Percentiles rank a stretch among this genome's conserved stretches.
Conservation (phyloP, 2,888 invertebrate species). For the Lymantria dispar region DNA sequence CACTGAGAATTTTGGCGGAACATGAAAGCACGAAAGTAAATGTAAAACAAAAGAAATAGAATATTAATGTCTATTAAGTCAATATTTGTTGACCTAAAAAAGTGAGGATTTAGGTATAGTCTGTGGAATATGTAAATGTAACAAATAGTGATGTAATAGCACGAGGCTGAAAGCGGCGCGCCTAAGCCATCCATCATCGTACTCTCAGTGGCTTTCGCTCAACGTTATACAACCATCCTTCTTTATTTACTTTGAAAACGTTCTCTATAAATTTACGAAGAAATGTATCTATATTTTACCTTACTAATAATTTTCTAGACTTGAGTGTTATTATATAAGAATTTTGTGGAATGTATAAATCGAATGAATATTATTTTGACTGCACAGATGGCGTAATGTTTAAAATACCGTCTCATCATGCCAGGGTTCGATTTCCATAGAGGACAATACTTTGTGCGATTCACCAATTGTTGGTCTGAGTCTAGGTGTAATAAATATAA, state of each 20-base stretch:
- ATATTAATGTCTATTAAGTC: background rate
- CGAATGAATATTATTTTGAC: too few species aligned
- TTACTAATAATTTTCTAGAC: background rate
- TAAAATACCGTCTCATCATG: too few species aligned
- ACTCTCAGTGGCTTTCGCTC: slow-evolving; percentile 18
- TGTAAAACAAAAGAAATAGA: background rate
- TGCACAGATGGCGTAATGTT: too few species aligned
- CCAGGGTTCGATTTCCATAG: too few species aligned
- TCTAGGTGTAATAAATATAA: too few species aligned
- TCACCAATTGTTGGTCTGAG: too few species aligned
- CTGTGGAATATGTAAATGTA: slow-evolving; percentile 29
- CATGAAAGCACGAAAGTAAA: too few species aligned
- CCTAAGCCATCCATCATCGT: slow-evolving; percentile 16
- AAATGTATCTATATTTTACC: background rate
- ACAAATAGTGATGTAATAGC: slow-evolving; percentile 28
- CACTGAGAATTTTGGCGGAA: too few species aligned
- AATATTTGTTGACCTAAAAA: background rate
- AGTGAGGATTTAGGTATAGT: background rate
- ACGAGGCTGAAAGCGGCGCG: background rate
- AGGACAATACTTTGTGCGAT: too few species aligned
- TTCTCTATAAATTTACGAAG: background rate
- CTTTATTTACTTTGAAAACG: background rate
- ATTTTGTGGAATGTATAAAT: too few species aligned
- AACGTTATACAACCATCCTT: slow-evolving; percentile 5
- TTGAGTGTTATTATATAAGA: too few species aligned